These are phyloP conservation scores for Pogonophryne albipinna DNA, from an alignment of 2,797 vertebrate species.

Conservation along the genomic window DNA sequence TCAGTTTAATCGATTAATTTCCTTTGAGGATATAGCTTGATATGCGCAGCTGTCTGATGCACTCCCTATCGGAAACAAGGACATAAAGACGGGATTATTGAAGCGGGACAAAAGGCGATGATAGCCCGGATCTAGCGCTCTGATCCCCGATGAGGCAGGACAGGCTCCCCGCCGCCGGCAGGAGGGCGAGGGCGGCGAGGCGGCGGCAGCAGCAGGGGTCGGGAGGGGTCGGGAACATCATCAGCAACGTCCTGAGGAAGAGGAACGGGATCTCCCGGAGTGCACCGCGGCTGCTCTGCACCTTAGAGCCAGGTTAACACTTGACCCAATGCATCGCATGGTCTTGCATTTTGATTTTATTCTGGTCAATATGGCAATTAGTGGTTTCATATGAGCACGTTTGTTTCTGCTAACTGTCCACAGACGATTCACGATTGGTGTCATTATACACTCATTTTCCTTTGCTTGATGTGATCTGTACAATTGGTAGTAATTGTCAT, in stretches of 20 bases:
- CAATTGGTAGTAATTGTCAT: neutral
- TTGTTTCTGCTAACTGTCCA: too few species aligned
- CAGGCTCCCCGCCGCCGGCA: slow-evolving; percentile 82
- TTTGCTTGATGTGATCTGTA: neutral
- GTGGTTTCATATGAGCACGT: too few species aligned
- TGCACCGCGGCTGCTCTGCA: slow-evolving; percentile 96
- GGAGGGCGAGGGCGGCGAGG: slow-evolving; percentile 88
- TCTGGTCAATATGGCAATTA: too few species aligned
- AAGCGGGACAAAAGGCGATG: slow-evolving; percentile 39
- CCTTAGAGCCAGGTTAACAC: slow-evolving; percentile 94
- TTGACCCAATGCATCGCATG: too few species aligned
- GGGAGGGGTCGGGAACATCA: slow-evolving; percentile 92
- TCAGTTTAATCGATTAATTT: slow-evolving; percentile 44
- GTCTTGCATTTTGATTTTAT: too few species aligned
- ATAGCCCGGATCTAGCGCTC: slow-evolving; percentile 6
- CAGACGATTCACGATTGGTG: too few species aligned
- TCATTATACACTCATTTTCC: neutral
- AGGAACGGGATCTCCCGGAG: slow-evolving; percentile 95
- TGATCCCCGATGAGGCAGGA: slow-evolving; percentile 84
- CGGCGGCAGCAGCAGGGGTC: slow-evolving; percentile 80
- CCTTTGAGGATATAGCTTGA: neutral
- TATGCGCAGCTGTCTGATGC: slow-evolving; percentile 9
- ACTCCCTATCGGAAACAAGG: accelerated
- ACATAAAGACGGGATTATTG: neutral
- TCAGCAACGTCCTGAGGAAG: slow-evolving; percentile 96